Conservation (phyloP, 2,888 invertebrate species). For the Andrena dorsata region DNA sequence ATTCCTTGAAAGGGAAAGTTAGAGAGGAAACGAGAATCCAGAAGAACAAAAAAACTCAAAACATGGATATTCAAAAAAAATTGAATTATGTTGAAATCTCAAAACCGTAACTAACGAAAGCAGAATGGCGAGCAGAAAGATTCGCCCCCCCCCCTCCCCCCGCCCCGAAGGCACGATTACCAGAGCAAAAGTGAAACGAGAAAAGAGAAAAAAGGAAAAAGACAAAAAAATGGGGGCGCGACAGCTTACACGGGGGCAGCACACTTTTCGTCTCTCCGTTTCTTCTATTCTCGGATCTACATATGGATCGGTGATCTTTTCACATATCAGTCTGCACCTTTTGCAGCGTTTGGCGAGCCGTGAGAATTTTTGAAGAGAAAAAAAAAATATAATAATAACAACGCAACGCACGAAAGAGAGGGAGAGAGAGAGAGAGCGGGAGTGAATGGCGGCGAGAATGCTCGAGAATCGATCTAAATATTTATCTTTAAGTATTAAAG, state of each 20-base stretch:
- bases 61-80: no score
- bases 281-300: constrained; percentile 66
- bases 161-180: background rate
- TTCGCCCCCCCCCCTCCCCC: background rate
- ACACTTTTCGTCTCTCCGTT: constrained; percentile 59
- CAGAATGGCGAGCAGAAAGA: background rate
- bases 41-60: no score
- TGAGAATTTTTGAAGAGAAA: constrained; percentile 25
- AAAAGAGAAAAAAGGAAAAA: constrained; percentile 1
- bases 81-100: no score
- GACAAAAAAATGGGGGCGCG: background rate
- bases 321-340: constrained; percentile 68
- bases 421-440: constrained; percentile 42
- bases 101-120: background rate
- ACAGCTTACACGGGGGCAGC: constrained; percentile 43
- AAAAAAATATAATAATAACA: no score
- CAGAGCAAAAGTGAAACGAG: background rate
- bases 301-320: constrained; percentile 72
- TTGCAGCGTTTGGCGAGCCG: constrained; percentile 39
- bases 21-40: no score
- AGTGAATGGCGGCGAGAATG: constrained; percentile 43
- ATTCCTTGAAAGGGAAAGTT: no score
- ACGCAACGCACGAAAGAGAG: constrained; percentile 9
- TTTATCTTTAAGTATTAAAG: constrained; percentile 63
- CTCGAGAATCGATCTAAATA: constrained; percentile 54